Evolutionary conservation across 2,113 vertebrate species (phyloP).

Genomic region (Solea senegalensis): DNA sequence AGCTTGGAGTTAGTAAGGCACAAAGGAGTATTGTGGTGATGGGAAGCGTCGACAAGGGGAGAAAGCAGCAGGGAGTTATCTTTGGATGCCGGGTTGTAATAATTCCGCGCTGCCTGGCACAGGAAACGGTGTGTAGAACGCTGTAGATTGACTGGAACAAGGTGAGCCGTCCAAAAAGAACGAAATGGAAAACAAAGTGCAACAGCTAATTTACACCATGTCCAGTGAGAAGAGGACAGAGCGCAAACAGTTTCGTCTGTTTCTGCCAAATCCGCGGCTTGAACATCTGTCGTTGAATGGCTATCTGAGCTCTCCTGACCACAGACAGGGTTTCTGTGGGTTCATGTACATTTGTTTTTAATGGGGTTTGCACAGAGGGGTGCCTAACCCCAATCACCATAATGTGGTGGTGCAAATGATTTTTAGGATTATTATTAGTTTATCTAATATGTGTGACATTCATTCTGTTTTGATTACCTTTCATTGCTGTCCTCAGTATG

Average conservation of each 20-base stretch:
- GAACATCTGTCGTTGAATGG: conserved; percentile 1
- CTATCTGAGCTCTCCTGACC: not conserved
- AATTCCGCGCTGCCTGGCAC: conserved; percentile 14
- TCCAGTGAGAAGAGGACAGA: conserved; percentile 19
- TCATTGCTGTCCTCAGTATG: not conserved
- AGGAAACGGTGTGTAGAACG: conserved; percentile 10
- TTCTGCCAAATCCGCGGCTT: conserved; percentile 10
- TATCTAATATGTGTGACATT: no score
- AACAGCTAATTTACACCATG: conserved; percentile 65
- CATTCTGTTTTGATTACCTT: not conserved
- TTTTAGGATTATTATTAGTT: not conserved
- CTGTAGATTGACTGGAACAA: conserved; percentile 33
- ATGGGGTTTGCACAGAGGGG: not conserved
- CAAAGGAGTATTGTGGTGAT: conserved; percentile 19
- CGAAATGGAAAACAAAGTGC: conserved; percentile 32
- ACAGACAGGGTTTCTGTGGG: not conserved
- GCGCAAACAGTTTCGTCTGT: conserved; percentile 5
- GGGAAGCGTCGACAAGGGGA: conserved; percentile 2
- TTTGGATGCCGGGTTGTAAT: conserved; percentile 52
- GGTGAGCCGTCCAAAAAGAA: conserved; percentile 34
- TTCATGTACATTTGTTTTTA: not conserved
- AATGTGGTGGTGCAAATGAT: not conserved
- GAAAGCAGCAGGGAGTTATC: conserved; percentile 39
- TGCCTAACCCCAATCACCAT: not conserved
- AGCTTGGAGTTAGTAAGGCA: conserved; percentile 1